These are phyloP conservation scores for Xerus rutilus DNA, from an alignment of 2,797 vertebrate genomes.

Conservation along the genomic window DNA sequence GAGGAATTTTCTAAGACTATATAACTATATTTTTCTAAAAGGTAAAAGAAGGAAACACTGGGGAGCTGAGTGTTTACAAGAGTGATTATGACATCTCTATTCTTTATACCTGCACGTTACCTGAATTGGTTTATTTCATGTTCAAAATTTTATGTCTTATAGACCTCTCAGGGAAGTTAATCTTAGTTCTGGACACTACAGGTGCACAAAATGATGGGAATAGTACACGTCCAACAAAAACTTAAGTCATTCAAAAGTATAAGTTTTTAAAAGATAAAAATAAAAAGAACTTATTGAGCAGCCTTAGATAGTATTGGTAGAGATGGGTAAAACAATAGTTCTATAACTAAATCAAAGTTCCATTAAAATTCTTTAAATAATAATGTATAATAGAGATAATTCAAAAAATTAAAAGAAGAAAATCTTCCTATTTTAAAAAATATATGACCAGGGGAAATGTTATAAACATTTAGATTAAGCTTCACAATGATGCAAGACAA, in stretches of 20 bases:
- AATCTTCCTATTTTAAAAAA: neutral
- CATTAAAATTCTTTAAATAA: neutral
- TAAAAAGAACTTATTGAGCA: neutral
- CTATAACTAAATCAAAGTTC: neutral
- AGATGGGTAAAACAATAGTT: neutral
- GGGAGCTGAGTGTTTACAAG: neutral
- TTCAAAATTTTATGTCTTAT: neutral
- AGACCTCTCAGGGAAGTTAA: constrained; percentile 16
- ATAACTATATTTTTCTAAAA: constrained; percentile 6
- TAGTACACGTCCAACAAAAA: neutral
- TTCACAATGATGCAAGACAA: neutral
- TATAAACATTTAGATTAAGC: neutral
- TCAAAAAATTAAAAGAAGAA: neutral
- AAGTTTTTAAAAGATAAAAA: neutral
- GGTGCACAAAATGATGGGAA: neutral
- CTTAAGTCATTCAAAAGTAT: neutral
- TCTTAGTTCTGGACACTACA: neutral
- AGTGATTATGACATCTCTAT: constrained; percentile 9
- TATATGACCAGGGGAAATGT: neutral
- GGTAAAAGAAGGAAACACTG: neutral
- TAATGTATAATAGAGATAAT: neutral
- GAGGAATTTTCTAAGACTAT: constrained; percentile 49
- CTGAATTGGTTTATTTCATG: constrained; percentile 10
- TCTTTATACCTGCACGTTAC: neutral
- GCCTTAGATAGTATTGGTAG: neutral